Percentiles rank a stretch among this genome's conserved stretches.
Conservation (phyloP, 2,113 vertebrate genomes). For the Brienomyrus brachyistius region DNA sequence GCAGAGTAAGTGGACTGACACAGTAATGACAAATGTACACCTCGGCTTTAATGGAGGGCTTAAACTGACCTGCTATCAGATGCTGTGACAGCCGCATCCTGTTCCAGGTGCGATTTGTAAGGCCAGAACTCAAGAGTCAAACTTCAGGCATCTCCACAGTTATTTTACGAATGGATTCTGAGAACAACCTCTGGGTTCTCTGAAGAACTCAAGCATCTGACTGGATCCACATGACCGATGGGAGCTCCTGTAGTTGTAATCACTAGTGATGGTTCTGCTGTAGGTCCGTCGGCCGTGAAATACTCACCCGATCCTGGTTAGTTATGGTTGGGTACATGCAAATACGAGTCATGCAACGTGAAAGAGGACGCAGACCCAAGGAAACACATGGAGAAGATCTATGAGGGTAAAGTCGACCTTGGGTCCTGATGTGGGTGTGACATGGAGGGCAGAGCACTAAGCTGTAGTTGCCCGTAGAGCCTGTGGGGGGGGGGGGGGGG, state of each 20-base stretch:
- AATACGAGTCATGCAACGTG: background rate
- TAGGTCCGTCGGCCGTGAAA: background rate
- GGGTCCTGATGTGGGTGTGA: background rate
- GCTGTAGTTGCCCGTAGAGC: background rate
- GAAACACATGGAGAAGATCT: background rate
- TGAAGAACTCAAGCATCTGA: background rate
- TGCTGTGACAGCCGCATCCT: background rate
- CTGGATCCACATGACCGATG: background rate
- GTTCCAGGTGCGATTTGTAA: background rate
- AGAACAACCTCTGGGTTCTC: background rate
- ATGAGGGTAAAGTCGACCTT: background rate
- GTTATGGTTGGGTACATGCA: background rate
- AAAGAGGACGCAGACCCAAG: background rate
- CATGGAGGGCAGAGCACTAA: background rate
- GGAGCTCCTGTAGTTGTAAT: background rate
- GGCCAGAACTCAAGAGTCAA: background rate
- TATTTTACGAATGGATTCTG: background rate
- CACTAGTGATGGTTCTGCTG: background rate
- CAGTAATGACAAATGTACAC: background rate
- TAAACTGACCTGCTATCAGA: background rate
- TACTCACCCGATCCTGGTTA: background rate
- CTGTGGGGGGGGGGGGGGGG: background rate
- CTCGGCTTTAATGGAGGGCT: background rate
- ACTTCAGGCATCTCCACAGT: background rate
- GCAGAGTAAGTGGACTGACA: background rate